Conservation (phyloP, 92 coral and sea anemone species). For the Porites cylindrica region DNA sequence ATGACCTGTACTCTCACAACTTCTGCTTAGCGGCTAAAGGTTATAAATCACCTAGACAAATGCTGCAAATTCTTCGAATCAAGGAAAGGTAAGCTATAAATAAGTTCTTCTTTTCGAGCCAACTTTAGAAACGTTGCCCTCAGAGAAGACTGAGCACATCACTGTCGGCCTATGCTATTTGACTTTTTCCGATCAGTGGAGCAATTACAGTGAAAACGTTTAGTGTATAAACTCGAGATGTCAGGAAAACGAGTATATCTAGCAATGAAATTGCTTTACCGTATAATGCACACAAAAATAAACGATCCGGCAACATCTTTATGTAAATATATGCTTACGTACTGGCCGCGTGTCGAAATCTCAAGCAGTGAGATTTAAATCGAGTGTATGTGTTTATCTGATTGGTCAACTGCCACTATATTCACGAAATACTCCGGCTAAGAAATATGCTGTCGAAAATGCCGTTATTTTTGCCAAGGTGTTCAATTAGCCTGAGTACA, state of each 20-base stretch:
- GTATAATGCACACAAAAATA: neutral
- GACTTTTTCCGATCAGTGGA: neutral
- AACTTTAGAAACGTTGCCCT: too few species aligned
- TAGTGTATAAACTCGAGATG: neutral
- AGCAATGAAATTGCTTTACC: conserved; percentile 4
- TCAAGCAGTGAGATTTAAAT: neutral
- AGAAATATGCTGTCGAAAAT: neutral
- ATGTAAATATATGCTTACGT: neutral
- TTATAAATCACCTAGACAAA: too few species aligned
- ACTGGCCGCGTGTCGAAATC: neutral
- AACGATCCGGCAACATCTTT: neutral
- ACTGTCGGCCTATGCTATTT: too few species aligned
- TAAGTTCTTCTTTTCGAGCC: too few species aligned
- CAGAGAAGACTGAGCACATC: too few species aligned
- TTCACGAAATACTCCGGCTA: neutral
- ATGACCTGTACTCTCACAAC: too few species aligned
- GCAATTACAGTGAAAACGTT: neutral
- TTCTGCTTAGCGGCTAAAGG: too few species aligned
- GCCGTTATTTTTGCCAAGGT: neutral
- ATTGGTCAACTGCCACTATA: neutral
- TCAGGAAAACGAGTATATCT: neutral
- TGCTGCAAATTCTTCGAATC: too few species aligned
- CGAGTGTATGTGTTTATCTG: neutral
- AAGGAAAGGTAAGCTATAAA: too few species aligned
- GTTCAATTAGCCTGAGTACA: too few species aligned